Percentiles rank a stretch among this genome's conserved stretches.
Conservation (phyloP, 2,888 invertebrate genomes). For the Galeruca laticollis region DNA sequence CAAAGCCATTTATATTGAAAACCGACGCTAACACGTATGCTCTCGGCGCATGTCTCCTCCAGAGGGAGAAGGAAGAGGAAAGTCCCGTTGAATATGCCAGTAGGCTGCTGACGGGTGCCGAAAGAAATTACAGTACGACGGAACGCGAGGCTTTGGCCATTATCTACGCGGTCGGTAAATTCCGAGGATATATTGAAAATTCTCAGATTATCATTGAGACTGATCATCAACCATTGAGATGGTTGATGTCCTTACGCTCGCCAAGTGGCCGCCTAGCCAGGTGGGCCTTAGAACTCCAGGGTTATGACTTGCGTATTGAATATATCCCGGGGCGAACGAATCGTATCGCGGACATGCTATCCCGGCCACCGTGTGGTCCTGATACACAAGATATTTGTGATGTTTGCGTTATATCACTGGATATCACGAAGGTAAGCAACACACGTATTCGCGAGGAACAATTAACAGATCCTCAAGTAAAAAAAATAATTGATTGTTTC, state of each 20-base stretch:
- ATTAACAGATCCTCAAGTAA: conserved; percentile 47
- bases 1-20: conserved; percentile 34
- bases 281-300: conserved; percentile 64
- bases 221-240: conserved; percentile 67
- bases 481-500: conserved; percentile 46
- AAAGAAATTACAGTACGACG: conserved; percentile 51
- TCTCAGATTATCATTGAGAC: conserved; percentile 59
- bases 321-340: conserved; percentile 34
- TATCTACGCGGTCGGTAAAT: conserved; percentile 59
- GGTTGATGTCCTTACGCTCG: conserved; percentile 59
- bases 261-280: conserved; percentile 62
- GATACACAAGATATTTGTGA: conserved; percentile 7
- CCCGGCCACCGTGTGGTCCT: conserved; percentile 26
- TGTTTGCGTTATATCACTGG: not conserved
- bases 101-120: conserved; percentile 48
- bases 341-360: conserved; percentile 42
- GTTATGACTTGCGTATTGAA: conserved; percentile 54
- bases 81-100: conserved; percentile 51
- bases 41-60: not conserved
- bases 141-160: conserved; percentile 53
- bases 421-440: not conserved
- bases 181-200: conserved; percentile 62
- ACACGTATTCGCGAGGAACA: conserved; percentile 36
- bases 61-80: conserved; percentile 41
- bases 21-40: not conserved